These are phyloP conservation scores for Tachina grossa DNA, from an alignment of 2,888 invertebrate genomes.

Conservation along the genomic window DNA sequence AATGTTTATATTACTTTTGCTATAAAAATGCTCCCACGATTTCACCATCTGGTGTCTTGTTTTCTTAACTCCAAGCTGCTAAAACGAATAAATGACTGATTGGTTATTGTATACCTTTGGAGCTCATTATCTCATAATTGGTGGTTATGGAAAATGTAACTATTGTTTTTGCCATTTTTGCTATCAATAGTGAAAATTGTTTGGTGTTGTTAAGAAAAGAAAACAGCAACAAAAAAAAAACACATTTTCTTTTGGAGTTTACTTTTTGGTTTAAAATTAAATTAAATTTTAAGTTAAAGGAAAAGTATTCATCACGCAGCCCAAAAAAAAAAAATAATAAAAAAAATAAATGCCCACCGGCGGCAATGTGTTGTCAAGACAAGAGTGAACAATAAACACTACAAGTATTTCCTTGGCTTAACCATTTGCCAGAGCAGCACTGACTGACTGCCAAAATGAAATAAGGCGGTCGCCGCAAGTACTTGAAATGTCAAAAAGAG, in stretches of 20 bases:
- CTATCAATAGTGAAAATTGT: constrained; percentile 41
- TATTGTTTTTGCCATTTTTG: constrained; percentile 54
- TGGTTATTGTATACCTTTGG: constrained; percentile 70
- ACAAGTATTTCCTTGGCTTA: constrained; percentile 8
- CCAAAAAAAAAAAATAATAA: not conserved
- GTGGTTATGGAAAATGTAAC: constrained; percentile 67
- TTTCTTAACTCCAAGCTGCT: constrained; percentile 25
- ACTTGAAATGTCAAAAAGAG: constrained; percentile 34
- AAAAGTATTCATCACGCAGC: constrained; percentile 68
- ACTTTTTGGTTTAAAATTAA: constrained; percentile 59
- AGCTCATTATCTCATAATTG: constrained; percentile 71
- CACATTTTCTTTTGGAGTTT: constrained; percentile 22
- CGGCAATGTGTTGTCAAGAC: constrained; percentile 70
- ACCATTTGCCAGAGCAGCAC: constrained; percentile 19
- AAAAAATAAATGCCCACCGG: constrained; percentile 52
- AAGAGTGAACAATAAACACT: constrained; percentile 48
- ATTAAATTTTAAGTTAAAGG: constrained; percentile 63
- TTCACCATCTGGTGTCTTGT: constrained; percentile 59
- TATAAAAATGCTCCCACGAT: constrained; percentile 69
- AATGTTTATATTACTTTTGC: not conserved
- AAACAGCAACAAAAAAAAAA: constrained; percentile 4
- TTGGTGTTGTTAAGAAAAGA: constrained; percentile 40
- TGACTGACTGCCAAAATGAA: constrained; percentile 22
- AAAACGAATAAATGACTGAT: constrained; percentile 70
- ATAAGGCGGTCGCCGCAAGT: constrained; percentile 10